phyloP scores from a whole-genome alignment of 2,113 vertebrate genomes.

The Cebidichthys violaceus region DNA sequence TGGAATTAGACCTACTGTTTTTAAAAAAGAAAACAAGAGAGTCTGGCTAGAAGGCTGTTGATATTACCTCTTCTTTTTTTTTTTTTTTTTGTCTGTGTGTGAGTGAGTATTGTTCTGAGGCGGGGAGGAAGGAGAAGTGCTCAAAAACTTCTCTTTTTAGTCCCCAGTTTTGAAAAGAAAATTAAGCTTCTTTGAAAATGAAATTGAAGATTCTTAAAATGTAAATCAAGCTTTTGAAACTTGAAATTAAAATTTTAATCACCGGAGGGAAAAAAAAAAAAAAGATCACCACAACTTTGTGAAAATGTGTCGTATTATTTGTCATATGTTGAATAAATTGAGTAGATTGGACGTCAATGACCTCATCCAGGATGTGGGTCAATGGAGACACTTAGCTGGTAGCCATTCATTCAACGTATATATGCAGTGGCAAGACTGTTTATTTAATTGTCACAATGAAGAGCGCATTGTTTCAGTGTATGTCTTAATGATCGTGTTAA shows the following conservation, averaged over 20 bases:
- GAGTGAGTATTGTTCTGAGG: constrained; percentile 18
- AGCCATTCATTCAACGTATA: not conserved
- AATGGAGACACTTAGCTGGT: constrained; percentile 32
- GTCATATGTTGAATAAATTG: not conserved
- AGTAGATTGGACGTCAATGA: not conserved
- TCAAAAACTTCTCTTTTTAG: constrained; percentile 24
- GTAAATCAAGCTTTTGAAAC: not conserved
- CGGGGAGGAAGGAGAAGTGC: not conserved
- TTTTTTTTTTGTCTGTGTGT: not conserved
- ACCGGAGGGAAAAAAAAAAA: no score
- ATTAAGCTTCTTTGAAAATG: not conserved
- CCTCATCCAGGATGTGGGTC: constrained; percentile 43
- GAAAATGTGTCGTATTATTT: not conserved
- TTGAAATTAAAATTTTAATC: not conserved
- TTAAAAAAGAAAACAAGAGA: not conserved
- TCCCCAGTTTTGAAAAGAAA: not conserved
- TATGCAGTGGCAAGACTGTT: not conserved
- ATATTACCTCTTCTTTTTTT: not conserved
- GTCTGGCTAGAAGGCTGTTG: not conserved
- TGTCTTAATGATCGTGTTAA: not conserved
- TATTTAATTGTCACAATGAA: constrained; percentile 22
- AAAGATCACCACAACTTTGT: not conserved
- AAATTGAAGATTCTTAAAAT: not conserved
- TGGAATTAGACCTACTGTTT: not conserved
- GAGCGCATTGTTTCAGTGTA: constrained; percentile 6